These are phyloP conservation scores for Halcyon leucocephala DNA, from an alignment of 2,797 vertebrate species.

Conservation along the genomic window DNA sequence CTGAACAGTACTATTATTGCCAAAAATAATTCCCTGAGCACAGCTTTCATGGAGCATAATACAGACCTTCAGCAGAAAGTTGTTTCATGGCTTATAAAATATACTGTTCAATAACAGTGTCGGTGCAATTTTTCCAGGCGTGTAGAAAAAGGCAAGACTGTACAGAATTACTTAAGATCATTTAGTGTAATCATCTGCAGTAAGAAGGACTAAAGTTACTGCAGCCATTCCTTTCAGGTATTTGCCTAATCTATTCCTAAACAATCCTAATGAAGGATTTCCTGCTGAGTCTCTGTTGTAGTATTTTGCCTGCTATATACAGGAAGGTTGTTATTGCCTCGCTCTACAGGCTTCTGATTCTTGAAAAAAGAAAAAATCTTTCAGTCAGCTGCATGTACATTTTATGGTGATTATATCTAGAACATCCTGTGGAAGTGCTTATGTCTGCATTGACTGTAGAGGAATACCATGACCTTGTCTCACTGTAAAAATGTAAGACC, in stretches of 20 bases:
- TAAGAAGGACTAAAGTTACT: neutral
- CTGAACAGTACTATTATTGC: neutral
- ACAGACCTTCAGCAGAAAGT: neutral
- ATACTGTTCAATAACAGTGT: neutral
- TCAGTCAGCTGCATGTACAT: neutral
- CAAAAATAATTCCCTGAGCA: neutral
- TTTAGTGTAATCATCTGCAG: neutral
- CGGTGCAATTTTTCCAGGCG: neutral
- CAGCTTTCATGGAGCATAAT: neutral
- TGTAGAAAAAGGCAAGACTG: neutral
- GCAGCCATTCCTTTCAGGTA: neutral
- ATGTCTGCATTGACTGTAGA: neutral
- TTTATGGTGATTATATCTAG: neutral
- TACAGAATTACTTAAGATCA: neutral
- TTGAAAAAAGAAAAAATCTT: neutral
- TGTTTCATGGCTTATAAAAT: neutral
- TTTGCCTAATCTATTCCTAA: constrained; percentile 3
- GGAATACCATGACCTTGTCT: neutral
- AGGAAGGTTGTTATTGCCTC: neutral
- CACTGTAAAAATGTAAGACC: neutral
- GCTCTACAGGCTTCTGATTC: neutral
- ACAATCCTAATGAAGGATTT: neutral
- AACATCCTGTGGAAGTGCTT: neutral
- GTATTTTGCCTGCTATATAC: neutral
- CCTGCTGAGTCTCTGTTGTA: neutral